Evolutionary conservation across 2,888 invertebrate species (phyloP).

Genomic region (Philereme vetulata): DNA sequence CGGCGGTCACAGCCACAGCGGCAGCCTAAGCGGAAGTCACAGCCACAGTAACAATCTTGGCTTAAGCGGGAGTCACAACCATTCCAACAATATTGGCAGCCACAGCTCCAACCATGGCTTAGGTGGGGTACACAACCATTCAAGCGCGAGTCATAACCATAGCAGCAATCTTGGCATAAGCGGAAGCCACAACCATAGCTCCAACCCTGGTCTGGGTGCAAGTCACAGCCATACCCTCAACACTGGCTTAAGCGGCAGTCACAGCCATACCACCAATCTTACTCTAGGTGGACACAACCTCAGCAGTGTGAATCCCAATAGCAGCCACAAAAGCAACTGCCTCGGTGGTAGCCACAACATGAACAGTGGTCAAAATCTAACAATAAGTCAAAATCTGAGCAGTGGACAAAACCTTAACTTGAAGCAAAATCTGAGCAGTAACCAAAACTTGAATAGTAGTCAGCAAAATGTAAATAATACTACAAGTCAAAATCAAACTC

Average conservation of each 20-base stretch:
- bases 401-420: conserved; percentile 45
- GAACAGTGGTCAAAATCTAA: conserved; percentile 9
- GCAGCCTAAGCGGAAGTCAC: not conserved
- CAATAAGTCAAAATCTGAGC: conserved; percentile 42
- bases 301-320: not conserved
- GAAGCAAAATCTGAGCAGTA: conserved; percentile 13
- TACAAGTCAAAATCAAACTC: conserved; percentile 13
- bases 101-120: conserved; percentile 2
- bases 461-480: conserved; percentile 15
- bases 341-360: conserved; percentile 2
- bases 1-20: conserved; percentile 3
- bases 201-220: conserved; percentile 9
- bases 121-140: conserved; percentile 11
- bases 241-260: conserved; percentile 13
- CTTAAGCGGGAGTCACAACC: conserved; percentile 8
- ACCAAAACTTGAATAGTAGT: conserved; percentile 43
- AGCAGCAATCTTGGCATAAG: conserved; percentile 25
- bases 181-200: conserved; percentile 21
- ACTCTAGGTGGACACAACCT: conserved; percentile 5
- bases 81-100: not conserved
- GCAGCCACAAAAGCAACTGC: too few species aligned
- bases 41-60: conserved; percentile 2
- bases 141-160: conserved; percentile 13
- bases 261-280: conserved; percentile 12
- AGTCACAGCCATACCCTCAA: conserved; percentile 12